These are phyloP conservation scores for Polia nebulosa DNA, from an alignment of 2,888 invertebrate species.

Conservation along the genomic window DNA sequence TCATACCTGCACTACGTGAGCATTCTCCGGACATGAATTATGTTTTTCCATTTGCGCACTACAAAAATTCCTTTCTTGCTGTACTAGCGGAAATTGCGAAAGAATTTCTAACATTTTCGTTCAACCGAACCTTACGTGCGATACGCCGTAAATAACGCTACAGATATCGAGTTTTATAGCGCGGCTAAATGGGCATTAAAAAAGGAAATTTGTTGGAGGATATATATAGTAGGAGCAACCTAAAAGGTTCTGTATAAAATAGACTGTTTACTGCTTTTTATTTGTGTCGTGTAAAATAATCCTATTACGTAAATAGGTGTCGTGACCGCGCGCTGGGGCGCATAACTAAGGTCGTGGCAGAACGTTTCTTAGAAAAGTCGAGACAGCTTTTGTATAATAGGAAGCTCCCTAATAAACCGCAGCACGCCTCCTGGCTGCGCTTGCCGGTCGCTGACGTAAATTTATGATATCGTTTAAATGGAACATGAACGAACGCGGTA, in stretches of 20 bases:
- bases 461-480: conserved; percentile 65
- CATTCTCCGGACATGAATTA: conserved; percentile 59
- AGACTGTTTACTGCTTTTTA: conserved; percentile 32
- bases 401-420: conserved; percentile 55
- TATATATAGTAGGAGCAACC: conserved; percentile 41
- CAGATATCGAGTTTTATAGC: conserved; percentile 69
- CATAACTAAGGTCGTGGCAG: conserved; percentile 37
- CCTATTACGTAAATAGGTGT: conserved; percentile 55
- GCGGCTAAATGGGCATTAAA: conserved; percentile 62
- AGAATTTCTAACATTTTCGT: conserved; percentile 67
- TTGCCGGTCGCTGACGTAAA: conserved; percentile 40
- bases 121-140: conserved; percentile 55
- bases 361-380: conserved; percentile 38
- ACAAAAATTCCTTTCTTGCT: conserved; percentile 61
- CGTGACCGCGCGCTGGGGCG: conserved; percentile 48
- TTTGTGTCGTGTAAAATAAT: conserved; percentile 51
- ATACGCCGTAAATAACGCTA: conserved; percentile 66
- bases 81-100: conserved; percentile 66
- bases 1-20: conserved; percentile 65
- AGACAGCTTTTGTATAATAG: conserved; percentile 44
- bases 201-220: conserved; percentile 55
- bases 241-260: conserved; percentile 33
- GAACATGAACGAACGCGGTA: conserved; percentile 51
- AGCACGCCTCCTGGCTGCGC: conserved; percentile 51
- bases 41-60: conserved; percentile 66